A percentile compares a stretch with the other conserved stretches of the same genome.
These are phyloP conservation scores for Cydia splendana DNA, from an alignment of 1,140 invertebrate genomes.

Conservation along the genomic window DNA sequence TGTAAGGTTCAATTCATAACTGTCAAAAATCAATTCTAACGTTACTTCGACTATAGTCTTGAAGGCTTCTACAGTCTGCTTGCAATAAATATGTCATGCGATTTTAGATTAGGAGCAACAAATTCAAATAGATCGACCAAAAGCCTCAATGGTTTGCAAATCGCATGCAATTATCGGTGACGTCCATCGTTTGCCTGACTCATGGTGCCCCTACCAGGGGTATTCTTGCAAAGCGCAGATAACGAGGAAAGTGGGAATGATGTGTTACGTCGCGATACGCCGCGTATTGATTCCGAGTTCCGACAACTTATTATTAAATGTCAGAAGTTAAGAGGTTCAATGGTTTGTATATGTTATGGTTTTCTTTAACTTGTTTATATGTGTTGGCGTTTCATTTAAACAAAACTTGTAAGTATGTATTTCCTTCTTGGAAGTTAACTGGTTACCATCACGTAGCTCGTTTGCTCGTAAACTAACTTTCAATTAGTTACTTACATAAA, in stretches of 20 bases:
- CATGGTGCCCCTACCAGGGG: conserved; percentile 9
- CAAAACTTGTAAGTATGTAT: background rate
- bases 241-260: conserved; percentile 27
- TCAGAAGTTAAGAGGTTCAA: conserved; percentile 30
- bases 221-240: conserved; percentile 23
- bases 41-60: too few species aligned
- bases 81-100: too few species aligned
- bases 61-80: too few species aligned
- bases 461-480: too few species aligned
- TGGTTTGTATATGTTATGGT: conserved; percentile 15
- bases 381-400: background rate
- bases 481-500: too few species aligned
- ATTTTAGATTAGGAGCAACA: too few species aligned
- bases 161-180: too few species aligned
- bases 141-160: too few species aligned
- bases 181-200: background rate
- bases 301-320: conserved; percentile 31
- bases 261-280: conserved; percentile 27
- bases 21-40: too few species aligned
- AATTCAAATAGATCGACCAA: too few species aligned
- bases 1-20: too few species aligned
- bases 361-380: background rate
- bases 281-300: conserved; percentile 32
- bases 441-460: too few species aligned
- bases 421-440: background rate